Percentiles rank a stretch among this genome's conserved stretches.
Evolutionary conservation across 2,888 invertebrate species (phyloP).

Genomic region (Tachystola acroxantha): DNA sequence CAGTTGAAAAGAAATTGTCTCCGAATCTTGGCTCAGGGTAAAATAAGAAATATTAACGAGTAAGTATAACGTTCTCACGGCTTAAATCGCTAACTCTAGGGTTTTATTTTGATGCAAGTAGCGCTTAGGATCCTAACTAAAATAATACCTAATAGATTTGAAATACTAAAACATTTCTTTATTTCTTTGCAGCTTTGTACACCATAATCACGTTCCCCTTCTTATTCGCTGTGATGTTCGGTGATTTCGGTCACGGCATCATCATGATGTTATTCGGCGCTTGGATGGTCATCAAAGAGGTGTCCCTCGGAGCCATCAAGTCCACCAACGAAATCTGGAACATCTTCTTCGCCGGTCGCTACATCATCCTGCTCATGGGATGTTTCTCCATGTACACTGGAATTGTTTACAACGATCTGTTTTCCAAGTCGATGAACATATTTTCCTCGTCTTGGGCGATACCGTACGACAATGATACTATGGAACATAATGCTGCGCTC

Average conservation of each 20-base stretch:
- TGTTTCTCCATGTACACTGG: slow-evolving; percentile 99
- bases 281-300: slow-evolving; percentile 90
- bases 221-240: slow-evolving; percentile 97
- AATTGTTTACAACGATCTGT: slow-evolving; percentile 97
- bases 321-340: slow-evolving; percentile 94
- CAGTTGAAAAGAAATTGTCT: too few relatives aligned
- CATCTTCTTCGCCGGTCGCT: slow-evolving; percentile 98
- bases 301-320: slow-evolving; percentile 83
- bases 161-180: neutral
- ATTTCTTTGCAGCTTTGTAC: slow-evolving; percentile 82
- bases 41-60: too few relatives aligned
- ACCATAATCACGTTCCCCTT: slow-evolving; percentile 96
- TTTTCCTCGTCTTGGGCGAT: slow-evolving; percentile 93
- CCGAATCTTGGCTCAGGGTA: too few relatives aligned
- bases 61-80: too few relatives aligned
- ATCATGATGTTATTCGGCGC: slow-evolving; percentile 89
- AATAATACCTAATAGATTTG: too few relatives aligned
- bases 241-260: slow-evolving; percentile 93
- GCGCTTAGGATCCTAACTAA: too few relatives aligned
- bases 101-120: too few relatives aligned
- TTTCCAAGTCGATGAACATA: slow-evolving; percentile 96
- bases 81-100: too few relatives aligned
- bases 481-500: slow-evolving; percentile 63
- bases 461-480: slow-evolving; percentile 74
- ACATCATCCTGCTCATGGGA: slow-evolving; percentile 98